A percentile compares a stretch with the other conserved stretches of the same genome.
These are phyloP conservation scores for Bicyclus anynana DNA, from an alignment of 1,140 invertebrate genomes.

Conservation along the genomic window DNA sequence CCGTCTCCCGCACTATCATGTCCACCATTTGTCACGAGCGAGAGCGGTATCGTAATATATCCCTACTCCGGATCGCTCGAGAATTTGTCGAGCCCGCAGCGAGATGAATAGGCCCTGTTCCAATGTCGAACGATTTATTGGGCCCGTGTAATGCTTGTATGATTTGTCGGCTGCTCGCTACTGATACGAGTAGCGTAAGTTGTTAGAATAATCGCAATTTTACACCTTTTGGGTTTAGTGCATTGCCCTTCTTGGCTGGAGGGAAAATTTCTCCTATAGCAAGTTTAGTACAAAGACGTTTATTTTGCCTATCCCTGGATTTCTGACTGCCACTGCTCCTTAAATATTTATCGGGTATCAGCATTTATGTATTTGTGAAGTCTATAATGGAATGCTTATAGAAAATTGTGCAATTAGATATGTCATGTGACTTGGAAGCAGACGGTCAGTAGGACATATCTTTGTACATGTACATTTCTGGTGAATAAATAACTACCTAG, in stretches of 20 bases:
- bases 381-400: too few relatives aligned
- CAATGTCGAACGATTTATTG: conserved; percentile 45
- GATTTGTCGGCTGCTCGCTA: conserved; percentile 35
- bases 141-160: conserved; percentile 26
- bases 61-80: conserved; percentile 22
- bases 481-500: too few relatives aligned
- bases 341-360: too few relatives aligned
- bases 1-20: background rate
- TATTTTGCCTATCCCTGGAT: too few relatives aligned
- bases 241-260: background rate
- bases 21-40: conserved; percentile 30
- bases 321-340: too few relatives aligned
- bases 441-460: too few relatives aligned
- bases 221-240: background rate
- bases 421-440: too few relatives aligned
- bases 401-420: too few relatives aligned
- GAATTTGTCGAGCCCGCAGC: conserved; percentile 49
- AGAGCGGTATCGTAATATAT: conserved; percentile 46
- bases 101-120: conserved; percentile 46
- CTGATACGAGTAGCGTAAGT: conserved; percentile 16
- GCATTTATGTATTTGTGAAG: too few relatives aligned
- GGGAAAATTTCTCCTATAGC: too few relatives aligned
- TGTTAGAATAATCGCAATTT: background rate
- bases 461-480: too few relatives aligned
- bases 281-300: too few relatives aligned